Base-by-base conservation (phyloP, 2,888 invertebrate species). In the Synanthedon formicaeformis region DNA sequence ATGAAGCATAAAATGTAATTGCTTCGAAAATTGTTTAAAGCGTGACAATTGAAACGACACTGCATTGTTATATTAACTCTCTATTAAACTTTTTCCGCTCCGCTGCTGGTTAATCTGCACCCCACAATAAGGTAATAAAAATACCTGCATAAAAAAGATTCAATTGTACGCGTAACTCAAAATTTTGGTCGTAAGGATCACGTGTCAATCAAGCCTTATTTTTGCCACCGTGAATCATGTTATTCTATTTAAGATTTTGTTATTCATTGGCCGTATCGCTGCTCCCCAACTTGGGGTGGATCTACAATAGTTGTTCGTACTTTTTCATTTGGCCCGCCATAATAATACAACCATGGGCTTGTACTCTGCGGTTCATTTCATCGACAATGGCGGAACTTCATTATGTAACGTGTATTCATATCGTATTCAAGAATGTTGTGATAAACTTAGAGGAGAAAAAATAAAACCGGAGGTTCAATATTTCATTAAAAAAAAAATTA, bases 191-290 rank as follows among this genome's bases (percentile, higher is more conserved):
- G 64, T 67, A 63, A 69, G 80, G 78, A 79, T 85, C 85, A 79
- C 80, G 83, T 78, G 86, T 86, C 86, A 86, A 86, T 87, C 86
- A 87, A 69, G 71, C 68, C 71, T 75, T 74, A 72, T 67, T 71
- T 73, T 67, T 65, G 68, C 75, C 70, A 73, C 74, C 72, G 72
- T 74, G 75, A 75, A 71, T 75, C 77, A 74, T 81, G 82, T 83
- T 83, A 78, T 83, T 82, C 78, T 77, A 77, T 84, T 81, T 75
- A 75, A 71, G 68, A 68, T 70, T 72, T 66, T 79, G 76, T 82
- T 83, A 84, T 85, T 85, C 83, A 84, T 81, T 81, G 79, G 76
- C 78, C 69, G 71, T 80, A 81, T 81, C 74, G 72, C 68, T 68
- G 68, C 67, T 69, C 71, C 78, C 71, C 66, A 66, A 50, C 52